These are phyloP conservation scores for Tuberolachnus salignus DNA, from an alignment of 2,888 invertebrate species.

Conservation along the genomic window DNA sequence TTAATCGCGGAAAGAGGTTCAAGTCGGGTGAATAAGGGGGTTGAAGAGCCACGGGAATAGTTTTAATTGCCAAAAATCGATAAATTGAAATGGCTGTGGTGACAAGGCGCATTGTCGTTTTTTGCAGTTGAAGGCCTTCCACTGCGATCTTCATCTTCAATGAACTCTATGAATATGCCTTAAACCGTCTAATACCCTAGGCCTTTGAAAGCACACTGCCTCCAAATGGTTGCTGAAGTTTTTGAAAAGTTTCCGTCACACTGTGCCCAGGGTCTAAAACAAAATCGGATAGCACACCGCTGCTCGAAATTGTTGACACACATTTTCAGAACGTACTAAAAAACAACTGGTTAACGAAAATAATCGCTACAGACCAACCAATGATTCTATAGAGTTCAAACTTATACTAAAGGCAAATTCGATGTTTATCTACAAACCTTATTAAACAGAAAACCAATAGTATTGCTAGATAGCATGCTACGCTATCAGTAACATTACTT, in stretches of 20 bases:
- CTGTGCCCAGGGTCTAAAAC: background rate
- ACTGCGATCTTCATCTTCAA: constrained; percentile 1
- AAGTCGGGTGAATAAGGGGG: too few species aligned
- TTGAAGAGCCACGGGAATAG: too few species aligned
- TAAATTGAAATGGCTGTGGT: background rate
- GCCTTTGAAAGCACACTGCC: background rate
- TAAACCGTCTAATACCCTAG: background rate
- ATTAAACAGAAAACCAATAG: background rate
- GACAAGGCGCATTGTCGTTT: too few species aligned
- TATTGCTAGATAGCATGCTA: background rate
- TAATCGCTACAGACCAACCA: background rate
- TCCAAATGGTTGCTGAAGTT: background rate
- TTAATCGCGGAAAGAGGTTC: background rate
- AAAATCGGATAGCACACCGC: background rate
- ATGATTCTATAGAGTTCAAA: background rate
- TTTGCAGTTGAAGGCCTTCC: too few species aligned
- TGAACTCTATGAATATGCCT: background rate
- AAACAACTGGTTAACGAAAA: background rate
- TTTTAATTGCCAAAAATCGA: too few species aligned
- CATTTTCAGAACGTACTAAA: background rate
- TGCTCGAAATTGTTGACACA: constrained; percentile 2
- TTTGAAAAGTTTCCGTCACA: constrained; percentile 1
- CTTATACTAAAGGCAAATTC: background rate
- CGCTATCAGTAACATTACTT: background rate
- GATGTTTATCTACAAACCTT: background rate